Evolutionary conservation across 1,140 invertebrate genomes (phyloP).

Genomic region (Drosophila arawakana): DNA sequence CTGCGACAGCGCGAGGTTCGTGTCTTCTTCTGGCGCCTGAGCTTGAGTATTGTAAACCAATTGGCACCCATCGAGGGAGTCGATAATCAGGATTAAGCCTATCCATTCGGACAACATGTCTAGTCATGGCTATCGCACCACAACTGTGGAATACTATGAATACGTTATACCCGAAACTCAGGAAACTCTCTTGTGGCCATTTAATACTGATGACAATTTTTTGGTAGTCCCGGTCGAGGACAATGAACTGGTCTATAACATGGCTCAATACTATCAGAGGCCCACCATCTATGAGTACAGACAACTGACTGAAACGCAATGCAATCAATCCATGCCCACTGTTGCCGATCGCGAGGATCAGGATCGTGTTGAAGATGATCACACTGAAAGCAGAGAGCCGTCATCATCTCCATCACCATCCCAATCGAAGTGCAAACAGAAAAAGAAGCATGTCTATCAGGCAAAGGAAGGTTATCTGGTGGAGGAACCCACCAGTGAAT

Average conservation of each 20-base stretch:
- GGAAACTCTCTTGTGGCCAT: slow-evolving; percentile 19
- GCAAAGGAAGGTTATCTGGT: slow-evolving; percentile 67
- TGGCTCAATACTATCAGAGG: slow-evolving; percentile 5
- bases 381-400: background rate
- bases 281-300: slow-evolving; percentile 4
- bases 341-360: background rate
- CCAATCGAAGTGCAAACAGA: slow-evolving; percentile 10
- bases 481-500: slow-evolving; percentile 65
- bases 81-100: background rate
- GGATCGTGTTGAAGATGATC: background rate
- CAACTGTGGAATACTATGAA: slow-evolving; percentile 41
- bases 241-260: slow-evolving; percentile 1
- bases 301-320: background rate
- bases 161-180: slow-evolving; percentile 41
- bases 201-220: background rate
- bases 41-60: slow-evolving; percentile 55
- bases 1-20: slow-evolving; percentile 53
- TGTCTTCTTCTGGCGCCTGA: slow-evolving; percentile 58
- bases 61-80: slow-evolving; percentile 32
- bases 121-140: slow-evolving; percentile 21
- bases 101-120: slow-evolving; percentile 33
- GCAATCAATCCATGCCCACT: background rate
- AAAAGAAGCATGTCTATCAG: slow-evolving; percentile 51
- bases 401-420: background rate
- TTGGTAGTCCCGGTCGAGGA: background rate